Evolutionary conservation across 2,113 vertebrate species (phyloP), one percentile per base, ranked within the genome.

Genomic region (Guaruba guarouba): DNA sequence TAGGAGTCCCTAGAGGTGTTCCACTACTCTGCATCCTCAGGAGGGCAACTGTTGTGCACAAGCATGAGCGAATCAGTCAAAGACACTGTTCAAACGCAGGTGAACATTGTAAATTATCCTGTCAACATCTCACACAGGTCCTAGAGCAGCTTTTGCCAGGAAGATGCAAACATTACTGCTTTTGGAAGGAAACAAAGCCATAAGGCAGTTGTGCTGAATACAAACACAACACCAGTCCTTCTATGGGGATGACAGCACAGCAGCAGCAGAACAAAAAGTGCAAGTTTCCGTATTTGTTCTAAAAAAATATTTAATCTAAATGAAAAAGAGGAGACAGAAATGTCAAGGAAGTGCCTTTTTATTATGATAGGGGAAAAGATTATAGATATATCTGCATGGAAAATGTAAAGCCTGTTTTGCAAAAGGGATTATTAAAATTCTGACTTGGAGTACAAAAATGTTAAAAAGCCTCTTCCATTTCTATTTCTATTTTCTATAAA

Each of bases 41-140:
- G 73, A 92, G 82, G 35, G 52, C 46, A 94, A 61, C 51, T 3
- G 7, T 62, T 1, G 4, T 0, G 0, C 0, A 0, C 1, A 3
- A 64, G 48, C 75, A 79, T 0, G 0, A 82, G 48, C 0, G 0
- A 66, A 91, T 77, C 82, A 77, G 59, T 39, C 78, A 73, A 46
- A 71, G 71, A 59, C 0, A 3, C 28, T 43, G 31, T 27, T 67
- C 44, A 59, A 7, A 86, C 39, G 13, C 79, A 88, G 33, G 33
- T 37, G 51, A 90, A 41, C 46, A 23, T 8, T 70, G 68, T 33
- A 81, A 92, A 86, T 78, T 73, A 86, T 92, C 62, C 73, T 81
- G 68, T 93, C 87, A 67, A 29, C 82, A 63, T 4, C 1, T 4
- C 63, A 19, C 25, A 19, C 5, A 25, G 49, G 7, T 90, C 70